phyloP scores from a whole-genome alignment of 2,113 vertebrate species.

The Thryonomys swinderianus region DNA sequence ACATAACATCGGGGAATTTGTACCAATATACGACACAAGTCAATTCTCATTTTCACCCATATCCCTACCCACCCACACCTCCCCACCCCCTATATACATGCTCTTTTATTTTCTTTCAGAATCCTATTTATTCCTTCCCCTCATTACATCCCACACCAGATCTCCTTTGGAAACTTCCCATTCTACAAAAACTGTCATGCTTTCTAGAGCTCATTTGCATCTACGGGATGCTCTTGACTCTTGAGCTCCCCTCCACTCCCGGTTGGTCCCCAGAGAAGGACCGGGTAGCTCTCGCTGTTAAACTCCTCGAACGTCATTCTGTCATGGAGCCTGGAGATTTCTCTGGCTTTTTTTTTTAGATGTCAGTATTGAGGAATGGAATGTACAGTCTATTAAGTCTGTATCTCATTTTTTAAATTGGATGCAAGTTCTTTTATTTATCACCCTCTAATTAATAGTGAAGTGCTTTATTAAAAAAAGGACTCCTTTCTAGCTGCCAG shows the following conservation, averaged over 20 bases:
- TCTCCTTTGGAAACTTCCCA: too few species aligned
- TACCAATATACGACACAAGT: too few species aligned
- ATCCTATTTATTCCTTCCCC: too few species aligned
- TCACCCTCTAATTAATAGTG: conserved; percentile 65
- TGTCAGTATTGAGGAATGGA: not conserved
- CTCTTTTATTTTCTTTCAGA: too few species aligned
- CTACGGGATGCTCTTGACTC: not conserved
- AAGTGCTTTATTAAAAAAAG: not conserved
- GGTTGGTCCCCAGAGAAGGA: not conserved
- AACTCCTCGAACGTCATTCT: not conserved
- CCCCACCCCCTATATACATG: too few species aligned
- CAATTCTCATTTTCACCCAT: too few species aligned
- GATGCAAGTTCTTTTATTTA: conserved; percentile 59
- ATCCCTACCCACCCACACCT: too few species aligned
- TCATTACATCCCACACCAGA: too few species aligned
- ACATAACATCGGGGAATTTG: too few species aligned
- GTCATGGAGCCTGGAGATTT: not conserved
- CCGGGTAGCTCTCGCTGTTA: not conserved
- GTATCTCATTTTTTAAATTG: conserved; percentile 58
- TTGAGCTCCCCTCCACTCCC: not conserved
- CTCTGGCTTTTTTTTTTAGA: not conserved
- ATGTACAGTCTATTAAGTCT: conserved; percentile 15
- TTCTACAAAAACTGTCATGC: too few species aligned
- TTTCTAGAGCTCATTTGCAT: too few species aligned
- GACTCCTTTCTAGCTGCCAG: conserved; percentile 14